A percentile compares a stretch with the other conserved stretches of the same genome.
phyloP scores from a whole-genome alignment of 2,797 vertebrate species.

The Cichlasoma orientale region DNA sequence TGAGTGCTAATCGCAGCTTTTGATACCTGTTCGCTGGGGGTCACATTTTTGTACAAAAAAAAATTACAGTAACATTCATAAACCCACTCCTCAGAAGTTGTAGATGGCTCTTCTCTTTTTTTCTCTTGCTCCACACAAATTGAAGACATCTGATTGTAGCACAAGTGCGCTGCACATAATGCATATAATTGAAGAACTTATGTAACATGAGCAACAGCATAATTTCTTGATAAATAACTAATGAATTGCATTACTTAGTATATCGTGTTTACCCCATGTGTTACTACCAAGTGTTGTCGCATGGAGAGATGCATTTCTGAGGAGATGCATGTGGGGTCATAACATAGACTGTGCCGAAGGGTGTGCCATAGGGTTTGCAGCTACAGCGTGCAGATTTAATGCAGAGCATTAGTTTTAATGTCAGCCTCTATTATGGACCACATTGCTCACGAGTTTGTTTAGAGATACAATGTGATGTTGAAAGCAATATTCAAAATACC shows the following conservation, averaged over 20 bases:
- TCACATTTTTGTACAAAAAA: background rate
- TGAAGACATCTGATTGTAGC: too few relatives aligned
- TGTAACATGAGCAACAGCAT: background rate
- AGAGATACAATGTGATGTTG: background rate
- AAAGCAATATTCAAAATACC: background rate
- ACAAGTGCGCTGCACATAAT: too few relatives aligned
- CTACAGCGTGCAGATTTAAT: background rate
- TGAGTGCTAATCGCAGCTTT: background rate
- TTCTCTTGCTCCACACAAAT: too few relatives aligned
- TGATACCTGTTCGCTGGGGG: background rate
- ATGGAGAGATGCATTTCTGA: background rate
- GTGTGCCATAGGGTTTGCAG: background rate
- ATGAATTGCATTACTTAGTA: background rate
- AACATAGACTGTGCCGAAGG: background rate
- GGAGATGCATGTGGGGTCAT: background rate
- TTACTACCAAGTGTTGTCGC: background rate
- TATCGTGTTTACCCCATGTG: too few relatives aligned
- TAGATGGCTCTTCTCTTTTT: too few relatives aligned
- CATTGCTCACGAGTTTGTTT: background rate
- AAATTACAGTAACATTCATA: too few relatives aligned
- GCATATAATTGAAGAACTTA: too few relatives aligned
- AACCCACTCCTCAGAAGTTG: too few relatives aligned
- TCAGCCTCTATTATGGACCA: background rate
- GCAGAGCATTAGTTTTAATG: background rate
- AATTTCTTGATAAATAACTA: background rate